Base-by-base conservation (phyloP, 2,888 invertebrate genomes). In the Clitarchus hookeri region DNA sequence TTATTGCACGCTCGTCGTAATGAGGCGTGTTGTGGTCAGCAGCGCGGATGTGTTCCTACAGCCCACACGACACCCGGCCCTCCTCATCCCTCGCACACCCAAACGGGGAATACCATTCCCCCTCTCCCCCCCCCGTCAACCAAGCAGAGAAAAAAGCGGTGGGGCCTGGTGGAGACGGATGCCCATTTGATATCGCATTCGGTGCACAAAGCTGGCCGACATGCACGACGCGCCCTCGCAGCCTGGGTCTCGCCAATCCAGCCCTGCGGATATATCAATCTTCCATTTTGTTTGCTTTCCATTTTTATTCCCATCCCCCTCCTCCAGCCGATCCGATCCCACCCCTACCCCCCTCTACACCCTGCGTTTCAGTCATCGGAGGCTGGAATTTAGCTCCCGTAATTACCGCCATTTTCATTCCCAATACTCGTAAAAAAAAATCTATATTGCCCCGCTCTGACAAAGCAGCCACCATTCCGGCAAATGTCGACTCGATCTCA, bases 111-210 rank as follows among this genome's bases (percentile, higher is more conserved):
- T 16, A 65, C 16, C 65, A 23, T 23, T 6, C 65, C 65, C 65
- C 19, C 23, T 65, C 65, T 9, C 65, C 23, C 65, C 65, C 1
- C n/a, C 23, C 65, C n/a, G 3, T 16, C 8, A 23, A 6, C 65
- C 53, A 0, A 8, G 11, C 16, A 23, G n/a, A 23, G n/a, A 65
- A 65, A 65, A 65, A 65, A 65, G 8, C 19, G 23, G 1, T 2
- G 65, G 11, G 48, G 82, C 23, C 27, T 82, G 82, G 27, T 82
- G 82, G 82, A 82, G 82, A 82, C 82, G 82, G 27, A 82, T 82
- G 82, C 44, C 82, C 82, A 82, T 82, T 82, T 82, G 82, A 82
- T 82, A 82, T 44, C 82, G 82, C 82, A 65, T 65, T 65, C n/a
- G 65, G 65, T 19, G 65, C 65, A 65, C 65, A 65, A 65, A 65